phyloP scores from a whole-genome alignment of 2,888 invertebrate species.

The Galerucella pusilla region DNA sequence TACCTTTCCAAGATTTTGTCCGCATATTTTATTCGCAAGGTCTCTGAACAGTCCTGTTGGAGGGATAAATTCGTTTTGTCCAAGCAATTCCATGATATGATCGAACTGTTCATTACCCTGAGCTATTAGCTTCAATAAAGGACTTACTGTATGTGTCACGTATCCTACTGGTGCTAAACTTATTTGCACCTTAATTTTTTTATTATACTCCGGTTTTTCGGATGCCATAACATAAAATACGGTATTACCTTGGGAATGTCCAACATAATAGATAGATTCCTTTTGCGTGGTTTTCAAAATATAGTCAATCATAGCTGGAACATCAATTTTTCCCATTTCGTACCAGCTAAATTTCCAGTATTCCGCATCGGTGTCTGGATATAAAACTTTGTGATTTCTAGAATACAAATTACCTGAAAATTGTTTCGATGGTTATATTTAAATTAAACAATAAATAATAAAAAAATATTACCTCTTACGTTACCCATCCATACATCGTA shows the following conservation, averaged over 20 bases:
- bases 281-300: slow-evolving; percentile 70
- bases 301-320: slow-evolving; percentile 86
- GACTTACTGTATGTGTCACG: slow-evolving; percentile 67
- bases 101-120: slow-evolving; percentile 48
- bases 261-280: slow-evolving; percentile 77
- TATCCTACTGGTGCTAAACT: slow-evolving; percentile 78
- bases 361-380: slow-evolving; percentile 56
- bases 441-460: too few relatives aligned
- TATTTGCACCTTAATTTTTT: slow-evolving; percentile 74
- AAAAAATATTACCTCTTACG: slow-evolving; percentile 45
- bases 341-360: slow-evolving; percentile 76
- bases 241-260: slow-evolving; percentile 83
- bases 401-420: slow-evolving; percentile 45
- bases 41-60: slow-evolving; percentile 65
- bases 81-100: slow-evolving; percentile 55
- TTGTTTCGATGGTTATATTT: too few relatives aligned
- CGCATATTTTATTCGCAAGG: slow-evolving; percentile 29
- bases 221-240: slow-evolving; percentile 75
- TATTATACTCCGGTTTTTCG: slow-evolving; percentile 73
- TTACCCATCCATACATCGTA: slow-evolving; percentile 59
- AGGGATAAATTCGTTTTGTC: slow-evolving; percentile 75
- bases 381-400: slow-evolving; percentile 48
- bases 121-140: slow-evolving; percentile 53
- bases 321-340: slow-evolving; percentile 81
- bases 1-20: slow-evolving; percentile 23